Percentiles rank a stretch among this genome's conserved stretches.
Conservation (phyloP, 2,888 invertebrate species). For the Drosophila tanythrix region DNA sequence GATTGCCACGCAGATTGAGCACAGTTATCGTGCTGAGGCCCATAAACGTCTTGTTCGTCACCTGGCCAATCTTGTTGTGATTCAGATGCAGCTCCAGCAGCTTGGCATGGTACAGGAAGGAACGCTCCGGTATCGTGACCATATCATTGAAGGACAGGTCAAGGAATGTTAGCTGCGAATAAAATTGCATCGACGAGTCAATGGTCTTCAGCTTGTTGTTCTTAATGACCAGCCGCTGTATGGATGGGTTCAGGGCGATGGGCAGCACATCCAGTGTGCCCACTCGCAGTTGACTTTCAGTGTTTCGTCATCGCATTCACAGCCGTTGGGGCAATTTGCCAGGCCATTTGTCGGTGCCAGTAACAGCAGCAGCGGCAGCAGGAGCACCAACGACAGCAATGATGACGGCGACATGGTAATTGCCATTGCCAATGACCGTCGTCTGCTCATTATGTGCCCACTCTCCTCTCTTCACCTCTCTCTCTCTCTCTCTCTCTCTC, state of each 20-base stretch:
- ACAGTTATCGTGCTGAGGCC: conserved; percentile 92
- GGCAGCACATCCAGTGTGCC: conserved; percentile 95
- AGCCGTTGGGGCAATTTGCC: conserved; percentile 94
- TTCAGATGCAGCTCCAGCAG: conserved; percentile 93
- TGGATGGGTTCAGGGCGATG: conserved; percentile 95
- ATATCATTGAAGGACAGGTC: conserved; percentile 94
- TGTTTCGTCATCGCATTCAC: conserved; percentile 95
- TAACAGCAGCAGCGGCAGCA: conserved; percentile 30
- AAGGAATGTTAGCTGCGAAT: conserved; percentile 93
- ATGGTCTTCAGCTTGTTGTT: conserved; percentile 95
- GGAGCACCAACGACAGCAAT: conserved; percentile 30
- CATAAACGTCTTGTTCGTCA: conserved; percentile 92
- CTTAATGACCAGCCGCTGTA: conserved; percentile 92
- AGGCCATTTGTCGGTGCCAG: conserved; percentile 80
- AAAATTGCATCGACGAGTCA: conserved; percentile 95
- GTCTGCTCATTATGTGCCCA: conserved; percentile 64
- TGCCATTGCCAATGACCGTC: conserved; percentile 55
- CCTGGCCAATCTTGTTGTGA: conserved; percentile 93
- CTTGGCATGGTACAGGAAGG: conserved; percentile 92
- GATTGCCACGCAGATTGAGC: conserved; percentile 92
- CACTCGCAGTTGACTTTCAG: conserved; percentile 93
- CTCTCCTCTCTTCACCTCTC: conserved; percentile 9
- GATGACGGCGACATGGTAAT: conserved; percentile 66
- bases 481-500: conserved; percentile 11
- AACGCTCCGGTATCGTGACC: conserved; percentile 91